Evolutionary conservation across 2,888 invertebrate genomes (phyloP).

Genomic region (Isotomurus palustris): DNA sequence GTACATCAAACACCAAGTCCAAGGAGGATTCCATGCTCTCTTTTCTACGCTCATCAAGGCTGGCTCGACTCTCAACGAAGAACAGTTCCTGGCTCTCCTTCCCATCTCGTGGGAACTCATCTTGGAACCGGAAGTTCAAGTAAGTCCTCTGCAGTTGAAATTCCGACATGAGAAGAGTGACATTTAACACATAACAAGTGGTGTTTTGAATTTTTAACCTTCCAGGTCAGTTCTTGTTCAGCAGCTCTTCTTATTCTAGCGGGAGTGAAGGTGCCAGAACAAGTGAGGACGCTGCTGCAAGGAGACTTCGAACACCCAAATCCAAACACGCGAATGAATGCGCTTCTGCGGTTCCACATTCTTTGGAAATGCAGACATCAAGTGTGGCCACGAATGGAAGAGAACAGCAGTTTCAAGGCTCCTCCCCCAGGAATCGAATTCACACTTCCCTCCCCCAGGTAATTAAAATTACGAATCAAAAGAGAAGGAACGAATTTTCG

Average conservation of each 20-base stretch:
- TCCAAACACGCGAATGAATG: slow-evolving; percentile 73
- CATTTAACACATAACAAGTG: not conserved
- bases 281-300: slow-evolving; percentile 84
- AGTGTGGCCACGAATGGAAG: slow-evolving; percentile 99
- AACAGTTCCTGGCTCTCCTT: slow-evolving; percentile 78
- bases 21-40: slow-evolving; percentile 84
- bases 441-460: slow-evolving; percentile 89
- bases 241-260: slow-evolving; percentile 88
- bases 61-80: slow-evolving; percentile 80
- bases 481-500: not conserved
- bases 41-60: slow-evolving; percentile 82
- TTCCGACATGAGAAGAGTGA: not conserved
- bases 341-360: slow-evolving; percentile 60
- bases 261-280: slow-evolving; percentile 85
- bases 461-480: not conserved
- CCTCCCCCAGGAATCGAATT: slow-evolving; percentile 99
- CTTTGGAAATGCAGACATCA: slow-evolving; percentile 78
- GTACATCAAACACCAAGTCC: slow-evolving; percentile 72
- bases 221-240: slow-evolving; percentile 49
- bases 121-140: slow-evolving; percentile 71
- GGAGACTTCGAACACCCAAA: slow-evolving; percentile 79
- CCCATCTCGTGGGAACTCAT: slow-evolving; percentile 94
- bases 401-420: slow-evolving; percentile 91
- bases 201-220: not conserved
- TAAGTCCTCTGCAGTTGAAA: slow-evolving; percentile 13